Base-by-base conservation (phyloP, 1,140 invertebrate species). In the Mesaphorura yosii region DNA sequence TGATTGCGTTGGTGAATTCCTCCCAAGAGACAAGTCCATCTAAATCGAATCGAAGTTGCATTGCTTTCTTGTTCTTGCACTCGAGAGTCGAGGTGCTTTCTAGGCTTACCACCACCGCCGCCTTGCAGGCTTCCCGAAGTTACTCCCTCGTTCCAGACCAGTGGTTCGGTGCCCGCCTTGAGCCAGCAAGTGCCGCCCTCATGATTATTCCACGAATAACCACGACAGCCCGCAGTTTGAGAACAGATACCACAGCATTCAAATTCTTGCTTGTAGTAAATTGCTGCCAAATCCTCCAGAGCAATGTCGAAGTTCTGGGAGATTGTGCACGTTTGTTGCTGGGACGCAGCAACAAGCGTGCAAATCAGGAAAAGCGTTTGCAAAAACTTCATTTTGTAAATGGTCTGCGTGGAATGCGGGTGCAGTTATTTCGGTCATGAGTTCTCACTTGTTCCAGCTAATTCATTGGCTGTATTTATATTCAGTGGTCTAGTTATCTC, bases 1-100 rank as follows among this genome's bases (percentile, higher is more conserved):
- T 31, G 6, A 55, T 46, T 12, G 57, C 57, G 20, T 59, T 51
- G 17, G 17, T 6, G 28, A 59, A 59, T 44, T 59, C 41, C 10
- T 44, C 44, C 27, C 20, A 59, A 6, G 31, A 22, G 26, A 59
- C 53, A 5, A 55, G 42, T 46, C 12, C 44, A n/a, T n/a, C n/a
- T n/a, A n/a, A n/a, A n/a, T n/a, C n/a, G n/a, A n/a, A n/a, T n/a
- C n/a, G n/a, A n/a, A n/a, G n/a, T n/a, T n/a, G n/a, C n/a, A n/a
- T n/a, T n/a, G n/a, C n/a, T n/a, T n/a, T n/a, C n/a, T n/a, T n/a
- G n/a, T n/a, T n/a, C n/a, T n/a, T n/a, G n/a, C n/a, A n/a, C n/a
- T n/a, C n/a, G n/a, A n/a, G n/a, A n/a, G n/a, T n/a, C n/a, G n/a
- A n/a, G n/a, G n/a, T 47, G 7, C 6, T 26, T 25, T 23, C 6